Percentiles rank a stretch among this genome's conserved stretches.
Evolutionary conservation across 2,888 invertebrate species (phyloP).

Genomic region (Torymus tubicola): DNA sequence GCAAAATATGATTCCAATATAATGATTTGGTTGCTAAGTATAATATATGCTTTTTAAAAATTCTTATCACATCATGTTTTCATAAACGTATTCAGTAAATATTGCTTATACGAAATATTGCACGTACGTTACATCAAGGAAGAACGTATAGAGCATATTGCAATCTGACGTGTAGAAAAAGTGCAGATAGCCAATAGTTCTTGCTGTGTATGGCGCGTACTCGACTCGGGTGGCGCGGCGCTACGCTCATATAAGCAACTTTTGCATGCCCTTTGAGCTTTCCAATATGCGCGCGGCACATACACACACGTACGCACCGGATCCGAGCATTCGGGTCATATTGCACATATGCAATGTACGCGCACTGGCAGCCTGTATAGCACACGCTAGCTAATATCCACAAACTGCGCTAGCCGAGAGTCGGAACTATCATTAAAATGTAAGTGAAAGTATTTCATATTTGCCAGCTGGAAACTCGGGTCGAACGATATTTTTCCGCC

Average conservation of each 20-base stretch:
- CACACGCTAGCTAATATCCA: conserved; percentile 42
- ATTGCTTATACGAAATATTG: no score
- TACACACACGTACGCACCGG: conserved; percentile 16
- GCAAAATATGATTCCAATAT: no score
- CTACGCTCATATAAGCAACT: conserved; percentile 53
- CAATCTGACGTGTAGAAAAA: conserved; percentile 5
- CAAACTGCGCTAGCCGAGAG: conserved; percentile 32
- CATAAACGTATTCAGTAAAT: no score
- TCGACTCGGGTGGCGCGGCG: conserved; percentile 14
- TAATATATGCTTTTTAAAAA: no score
- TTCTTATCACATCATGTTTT: no score
- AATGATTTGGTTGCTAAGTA: no score
- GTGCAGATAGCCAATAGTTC: conserved; percentile 16
- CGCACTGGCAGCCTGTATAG: not conserved
- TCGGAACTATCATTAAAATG: conserved; percentile 51
- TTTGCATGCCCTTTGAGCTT: conserved; percentile 58
- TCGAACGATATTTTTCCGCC: conserved; percentile 38
- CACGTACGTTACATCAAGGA: not conserved
- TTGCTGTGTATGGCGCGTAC: not conserved
- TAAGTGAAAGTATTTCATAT: conserved; percentile 55
- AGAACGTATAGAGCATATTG: not conserved
- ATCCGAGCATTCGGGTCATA: conserved; percentile 42
- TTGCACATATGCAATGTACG: conserved; percentile 31
- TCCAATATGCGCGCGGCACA: conserved; percentile 42
- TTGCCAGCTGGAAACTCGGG: conserved; percentile 28